Conservation (phyloP, 2,113 vertebrate species). For the Ellobius talpinus region DNA sequence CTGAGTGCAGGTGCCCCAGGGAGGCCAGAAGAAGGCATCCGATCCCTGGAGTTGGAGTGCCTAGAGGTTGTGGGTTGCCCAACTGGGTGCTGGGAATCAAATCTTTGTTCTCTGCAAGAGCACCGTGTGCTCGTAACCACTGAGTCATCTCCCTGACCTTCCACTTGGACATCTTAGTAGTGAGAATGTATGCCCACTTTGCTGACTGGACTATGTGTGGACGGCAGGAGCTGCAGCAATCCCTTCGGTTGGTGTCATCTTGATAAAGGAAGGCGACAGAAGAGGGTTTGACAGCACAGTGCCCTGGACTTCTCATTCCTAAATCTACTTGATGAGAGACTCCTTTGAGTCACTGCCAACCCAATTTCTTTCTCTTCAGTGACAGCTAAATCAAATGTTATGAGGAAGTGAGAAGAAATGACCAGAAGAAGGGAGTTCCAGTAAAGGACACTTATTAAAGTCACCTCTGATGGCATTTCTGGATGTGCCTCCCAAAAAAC, state of each 20-base stretch:
- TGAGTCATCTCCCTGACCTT: not conserved
- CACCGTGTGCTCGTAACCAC: not conserved
- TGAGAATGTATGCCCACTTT: not conserved
- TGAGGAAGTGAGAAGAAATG: not conserved
- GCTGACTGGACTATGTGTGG: not conserved
- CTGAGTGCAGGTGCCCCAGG: not conserved
- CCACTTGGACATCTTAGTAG: not conserved
- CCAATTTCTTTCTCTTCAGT: not conserved
- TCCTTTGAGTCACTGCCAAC: not conserved
- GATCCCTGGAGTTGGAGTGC: not conserved
- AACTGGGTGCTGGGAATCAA: too few species aligned
- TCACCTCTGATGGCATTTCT: not conserved
- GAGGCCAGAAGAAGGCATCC: not conserved
- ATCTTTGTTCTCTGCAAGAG: not conserved
- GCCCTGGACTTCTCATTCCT: not conserved
- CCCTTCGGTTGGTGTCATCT: not conserved
- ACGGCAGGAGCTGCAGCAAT: not conserved
- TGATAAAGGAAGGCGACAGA: not conserved
- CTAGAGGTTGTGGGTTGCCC: not conserved
- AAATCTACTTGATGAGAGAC: not conserved
- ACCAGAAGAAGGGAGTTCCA: not conserved
- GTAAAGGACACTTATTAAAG: not conserved
- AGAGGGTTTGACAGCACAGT: not conserved
- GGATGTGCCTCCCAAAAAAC: not conserved
- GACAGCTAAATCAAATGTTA: not conserved